phyloP scores from a whole-genome alignment of 2,113 vertebrate species.

The Rhynchomys soricoides region DNA sequence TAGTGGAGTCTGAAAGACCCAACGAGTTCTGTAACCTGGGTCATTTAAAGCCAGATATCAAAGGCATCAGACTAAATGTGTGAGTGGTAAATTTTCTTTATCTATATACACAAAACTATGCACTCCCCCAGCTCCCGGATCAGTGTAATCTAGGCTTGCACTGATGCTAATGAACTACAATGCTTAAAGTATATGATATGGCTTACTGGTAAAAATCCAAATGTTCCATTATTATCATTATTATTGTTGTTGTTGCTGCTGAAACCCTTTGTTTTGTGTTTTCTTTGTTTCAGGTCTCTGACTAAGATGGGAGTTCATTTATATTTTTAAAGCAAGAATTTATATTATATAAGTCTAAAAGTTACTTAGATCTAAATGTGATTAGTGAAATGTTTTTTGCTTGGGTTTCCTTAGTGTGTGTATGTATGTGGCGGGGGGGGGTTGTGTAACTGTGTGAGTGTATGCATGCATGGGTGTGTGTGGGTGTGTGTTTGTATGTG shows the following conservation, averaged over 20 bases:
- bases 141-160: background rate
- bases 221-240: background rate
- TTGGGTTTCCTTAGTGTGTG: background rate
- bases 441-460: background rate
- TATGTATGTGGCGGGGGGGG: too few relatives aligned
- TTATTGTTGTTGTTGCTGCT: background rate
- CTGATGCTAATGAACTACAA: background rate
- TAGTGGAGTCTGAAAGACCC: conserved; percentile 49
- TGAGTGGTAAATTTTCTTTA: conserved; percentile 12
- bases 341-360: background rate
- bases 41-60: conserved; percentile 77
- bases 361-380: background rate
- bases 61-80: conserved; percentile 44
- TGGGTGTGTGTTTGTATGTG: background rate
- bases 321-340: conserved; percentile 40
- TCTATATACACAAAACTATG: background rate
- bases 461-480: background rate
- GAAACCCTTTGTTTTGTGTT: background rate
- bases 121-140: background rate
- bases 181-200: background rate
- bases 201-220: background rate
- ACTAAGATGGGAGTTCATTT: background rate
- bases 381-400: background rate
- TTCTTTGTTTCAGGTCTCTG: background rate
- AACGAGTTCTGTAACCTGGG: background rate